phyloP scores from a whole-genome alignment of 2,888 invertebrate species.

The Diloba caeruleocephala region DNA sequence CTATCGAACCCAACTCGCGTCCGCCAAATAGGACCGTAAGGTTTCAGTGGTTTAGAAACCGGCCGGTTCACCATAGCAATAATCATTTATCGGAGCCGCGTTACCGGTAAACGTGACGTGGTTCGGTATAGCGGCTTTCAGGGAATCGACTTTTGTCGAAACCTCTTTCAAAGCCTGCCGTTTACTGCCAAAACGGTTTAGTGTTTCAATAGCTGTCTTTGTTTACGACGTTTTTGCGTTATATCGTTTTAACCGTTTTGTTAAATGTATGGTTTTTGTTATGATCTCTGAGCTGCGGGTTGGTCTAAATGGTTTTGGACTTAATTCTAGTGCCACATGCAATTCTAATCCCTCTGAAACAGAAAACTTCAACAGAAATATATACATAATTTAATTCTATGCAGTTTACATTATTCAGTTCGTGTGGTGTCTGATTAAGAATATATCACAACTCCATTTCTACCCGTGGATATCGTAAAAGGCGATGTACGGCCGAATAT shows the following conservation, averaged over 20 bases:
- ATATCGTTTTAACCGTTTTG: conserved; percentile 21
- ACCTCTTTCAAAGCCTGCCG: conserved; percentile 45
- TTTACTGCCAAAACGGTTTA: conserved; percentile 53
- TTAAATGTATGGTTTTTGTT: conserved; percentile 26
- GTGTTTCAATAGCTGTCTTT: conserved; percentile 49
- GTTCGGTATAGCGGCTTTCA: conserved; percentile 58
- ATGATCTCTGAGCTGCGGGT: conserved; percentile 10
- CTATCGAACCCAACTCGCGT: conserved; percentile 39
- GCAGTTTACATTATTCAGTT: too few relatives aligned
- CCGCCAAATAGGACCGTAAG: conserved; percentile 51
- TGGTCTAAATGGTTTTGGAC: not conserved
- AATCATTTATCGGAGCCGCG: conserved; percentile 72
- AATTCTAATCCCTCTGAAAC: too few relatives aligned
- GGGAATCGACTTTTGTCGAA: conserved; percentile 57
- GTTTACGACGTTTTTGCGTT: conserved; percentile 39
- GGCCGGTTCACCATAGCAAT: conserved; percentile 69
- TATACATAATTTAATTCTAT: too few relatives aligned
- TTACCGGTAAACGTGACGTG: conserved; percentile 69
- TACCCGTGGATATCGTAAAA: too few relatives aligned
- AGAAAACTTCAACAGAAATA: too few relatives aligned
- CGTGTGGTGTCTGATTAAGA: too few relatives aligned
- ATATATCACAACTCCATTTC: too few relatives aligned
- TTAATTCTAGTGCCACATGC: not conserved
- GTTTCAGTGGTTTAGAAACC: conserved; percentile 68
- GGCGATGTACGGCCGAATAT: too few relatives aligned